A percentile compares a stretch with the other conserved stretches of the same genome.
phyloP scores from a whole-genome alignment of 1,140 invertebrate species.

The Pseudomyrmex concolor region DNA sequence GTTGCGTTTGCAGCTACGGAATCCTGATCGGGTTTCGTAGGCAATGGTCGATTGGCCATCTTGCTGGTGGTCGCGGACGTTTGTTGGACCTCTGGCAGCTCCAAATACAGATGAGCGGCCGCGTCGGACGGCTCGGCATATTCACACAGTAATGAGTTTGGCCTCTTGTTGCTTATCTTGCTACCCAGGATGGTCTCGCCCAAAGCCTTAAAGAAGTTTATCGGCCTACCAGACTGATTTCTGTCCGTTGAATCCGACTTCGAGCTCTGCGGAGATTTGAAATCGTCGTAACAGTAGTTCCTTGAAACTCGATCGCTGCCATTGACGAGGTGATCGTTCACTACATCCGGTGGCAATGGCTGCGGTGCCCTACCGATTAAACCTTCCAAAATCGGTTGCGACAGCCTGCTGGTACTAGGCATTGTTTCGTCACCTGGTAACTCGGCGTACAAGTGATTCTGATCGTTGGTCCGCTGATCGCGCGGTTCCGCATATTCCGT shows the following conservation, averaged over 20 bases:
- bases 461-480: conserved; percentile 81
- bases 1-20: conserved; percentile 67
- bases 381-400: conserved; percentile 80
- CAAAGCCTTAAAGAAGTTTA: conserved; percentile 81
- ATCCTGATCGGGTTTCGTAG: conserved; percentile 87
- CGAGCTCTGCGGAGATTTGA: conserved; percentile 40
- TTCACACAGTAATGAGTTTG: conserved; percentile 87
- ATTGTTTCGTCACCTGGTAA: conserved; percentile 83
- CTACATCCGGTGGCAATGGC: conserved; percentile 79
- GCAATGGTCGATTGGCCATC: conserved; percentile 89
- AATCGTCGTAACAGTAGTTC: conserved; percentile 24
- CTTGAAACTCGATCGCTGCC: conserved; percentile 56
- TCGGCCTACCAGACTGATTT: conserved; percentile 72
- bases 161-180: conserved; percentile 79
- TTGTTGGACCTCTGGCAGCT: conserved; percentile 86
- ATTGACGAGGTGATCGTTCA: conserved; percentile 72
- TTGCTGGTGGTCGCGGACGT: conserved; percentile 85
- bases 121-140: conserved; percentile 90
- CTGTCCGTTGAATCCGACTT: conserved; percentile 40
- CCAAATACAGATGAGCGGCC: conserved; percentile 90
- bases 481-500: conserved; percentile 86
- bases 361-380: conserved; percentile 76
- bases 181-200: conserved; percentile 81
- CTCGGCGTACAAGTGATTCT: conserved; percentile 86
- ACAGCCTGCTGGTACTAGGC: conserved; percentile 81